These are phyloP conservation scores for Didymodactylos carnosus DNA, from an alignment of 2,888 invertebrate genomes.

Conservation along the genomic window DNA sequence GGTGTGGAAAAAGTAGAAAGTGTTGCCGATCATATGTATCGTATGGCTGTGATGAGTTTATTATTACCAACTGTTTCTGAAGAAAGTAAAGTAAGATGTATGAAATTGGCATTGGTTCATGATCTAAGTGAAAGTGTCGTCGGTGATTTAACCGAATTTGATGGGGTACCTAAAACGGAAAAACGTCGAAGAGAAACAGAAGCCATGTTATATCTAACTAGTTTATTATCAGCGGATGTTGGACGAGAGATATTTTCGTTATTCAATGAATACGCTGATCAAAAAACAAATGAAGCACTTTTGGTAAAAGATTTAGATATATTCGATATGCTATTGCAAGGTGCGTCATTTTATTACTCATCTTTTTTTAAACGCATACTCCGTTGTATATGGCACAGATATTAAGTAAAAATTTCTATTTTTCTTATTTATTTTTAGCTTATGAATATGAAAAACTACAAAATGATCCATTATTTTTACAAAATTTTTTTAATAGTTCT, in stretches of 20 bases:
- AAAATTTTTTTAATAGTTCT: slow-evolving; percentile 4
- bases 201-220: slow-evolving; percentile 27
- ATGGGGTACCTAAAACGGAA: slow-evolving; percentile 57
- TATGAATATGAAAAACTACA: slow-evolving; percentile 13
- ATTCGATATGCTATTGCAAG: slow-evolving; percentile 75
- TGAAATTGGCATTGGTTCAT: slow-evolving; percentile 68
- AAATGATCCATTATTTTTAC: neutral
- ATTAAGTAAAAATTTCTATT: too few relatives aligned
- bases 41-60: slow-evolving; percentile 79
- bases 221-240: neutral
- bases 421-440: neutral
- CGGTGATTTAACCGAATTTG: slow-evolving; percentile 79
- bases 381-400: too few relatives aligned
- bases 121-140: slow-evolving; percentile 88
- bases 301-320: slow-evolving; percentile 84
- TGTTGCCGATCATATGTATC: slow-evolving; percentile 84
- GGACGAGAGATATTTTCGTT: slow-evolving; percentile 16
- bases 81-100: slow-evolving; percentile 27
- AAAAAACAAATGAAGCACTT: slow-evolving; percentile 60
- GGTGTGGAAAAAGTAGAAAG: slow-evolving; percentile 57
- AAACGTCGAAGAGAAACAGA: slow-evolving; percentile 64
- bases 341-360: neutral
- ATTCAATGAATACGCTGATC: slow-evolving; percentile 66
- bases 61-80: slow-evolving; percentile 18
- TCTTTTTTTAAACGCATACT: too few relatives aligned